phyloP scores from a whole-genome alignment of 2,888 invertebrate species.

The Anoncus sp. region DNA sequence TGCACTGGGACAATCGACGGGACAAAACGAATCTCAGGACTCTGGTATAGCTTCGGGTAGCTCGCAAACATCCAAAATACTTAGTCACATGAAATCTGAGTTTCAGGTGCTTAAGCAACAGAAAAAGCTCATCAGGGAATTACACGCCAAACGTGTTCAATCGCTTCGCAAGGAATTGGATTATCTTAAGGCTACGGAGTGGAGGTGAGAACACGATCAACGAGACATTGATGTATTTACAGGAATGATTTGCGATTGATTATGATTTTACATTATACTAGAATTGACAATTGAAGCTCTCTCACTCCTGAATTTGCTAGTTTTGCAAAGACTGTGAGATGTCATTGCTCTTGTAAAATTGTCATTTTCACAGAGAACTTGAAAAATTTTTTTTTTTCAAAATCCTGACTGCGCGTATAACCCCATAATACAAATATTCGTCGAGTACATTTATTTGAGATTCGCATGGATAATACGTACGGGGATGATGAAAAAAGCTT shows the following conservation, averaged over 20 bases:
- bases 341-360: no score
- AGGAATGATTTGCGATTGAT: no score
- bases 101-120: slow-evolving; percentile 85
- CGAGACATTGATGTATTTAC: background rate
- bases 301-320: no score
- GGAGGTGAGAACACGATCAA: slow-evolving; percentile 89
- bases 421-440: no score
- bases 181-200: slow-evolving; percentile 91
- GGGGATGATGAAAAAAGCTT: no score
- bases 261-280: background rate
- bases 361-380: no score
- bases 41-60: slow-evolving; percentile 76
- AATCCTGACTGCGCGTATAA: no score
- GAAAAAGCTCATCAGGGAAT: slow-evolving; percentile 86
- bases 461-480: no score
- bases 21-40: slow-evolving; percentile 79
- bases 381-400: no score
- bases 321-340: no score
- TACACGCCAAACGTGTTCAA: slow-evolving; percentile 89
- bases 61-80: slow-evolving; percentile 79
- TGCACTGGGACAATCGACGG: slow-evolving; percentile 75
- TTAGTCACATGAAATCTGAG: slow-evolving; percentile 85
- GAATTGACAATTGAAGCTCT: background rate
- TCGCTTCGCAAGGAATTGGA: slow-evolving; percentile 90
- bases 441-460: no score